Conservation (phyloP, 2,888 invertebrate genomes). For the Subacronicta megacephala region DNA sequence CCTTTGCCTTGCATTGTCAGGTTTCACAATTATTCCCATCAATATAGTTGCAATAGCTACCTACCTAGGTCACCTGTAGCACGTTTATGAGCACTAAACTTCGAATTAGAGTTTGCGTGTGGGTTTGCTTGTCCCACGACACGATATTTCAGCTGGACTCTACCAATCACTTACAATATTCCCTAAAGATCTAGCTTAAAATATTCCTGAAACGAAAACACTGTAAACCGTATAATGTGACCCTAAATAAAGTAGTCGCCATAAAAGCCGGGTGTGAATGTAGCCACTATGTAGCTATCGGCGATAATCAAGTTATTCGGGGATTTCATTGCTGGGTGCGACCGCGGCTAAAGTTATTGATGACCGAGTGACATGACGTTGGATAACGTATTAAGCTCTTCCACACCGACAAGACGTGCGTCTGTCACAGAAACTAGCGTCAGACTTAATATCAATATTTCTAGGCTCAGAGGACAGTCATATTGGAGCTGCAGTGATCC, state of each 20-base stretch:
- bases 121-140: slow-evolving; percentile 13
- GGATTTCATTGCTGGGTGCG: slow-evolving; percentile 39
- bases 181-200: slow-evolving; percentile 29
- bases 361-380: slow-evolving; percentile 14
- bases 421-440: too few species aligned
- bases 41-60: too few species aligned
- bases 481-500: too few species aligned
- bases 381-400: slow-evolving; percentile 2
- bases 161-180: slow-evolving; percentile 39
- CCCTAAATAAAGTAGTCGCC: slow-evolving; percentile 37
- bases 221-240: slow-evolving; percentile 23
- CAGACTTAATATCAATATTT: too few species aligned
- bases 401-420: not conserved
- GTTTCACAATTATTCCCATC: not conserved
- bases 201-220: slow-evolving; percentile 29
- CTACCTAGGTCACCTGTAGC: too few species aligned
- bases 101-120: slow-evolving; percentile 33
- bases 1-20: not conserved
- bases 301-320: slow-evolving; percentile 34
- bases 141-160: slow-evolving; percentile 8
- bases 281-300: slow-evolving; percentile 28
- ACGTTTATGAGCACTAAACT: slow-evolving; percentile 8
- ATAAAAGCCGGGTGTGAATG: slow-evolving; percentile 38
- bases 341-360: slow-evolving; percentile 27
- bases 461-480: too few species aligned